Conservation (phyloP, 2,797 vertebrate genomes). For the Anguilla megastoma region DNA sequence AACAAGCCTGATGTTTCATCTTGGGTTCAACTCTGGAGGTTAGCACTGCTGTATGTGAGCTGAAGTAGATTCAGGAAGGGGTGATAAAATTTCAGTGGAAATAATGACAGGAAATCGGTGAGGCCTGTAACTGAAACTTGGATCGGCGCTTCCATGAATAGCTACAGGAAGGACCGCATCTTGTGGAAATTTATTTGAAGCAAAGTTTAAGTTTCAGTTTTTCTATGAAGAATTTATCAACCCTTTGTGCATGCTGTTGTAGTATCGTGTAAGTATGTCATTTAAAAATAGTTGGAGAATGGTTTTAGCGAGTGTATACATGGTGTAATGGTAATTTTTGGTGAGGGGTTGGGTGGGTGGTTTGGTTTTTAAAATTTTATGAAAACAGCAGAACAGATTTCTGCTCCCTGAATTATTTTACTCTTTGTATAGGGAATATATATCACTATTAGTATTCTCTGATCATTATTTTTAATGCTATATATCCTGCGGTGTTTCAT, state of each 20-base stretch:
- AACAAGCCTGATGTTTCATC: neutral
- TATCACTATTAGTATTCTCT: conserved; percentile 25
- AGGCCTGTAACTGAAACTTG: conserved; percentile 8
- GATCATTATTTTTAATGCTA: conserved; percentile 59
- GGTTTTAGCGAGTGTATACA: neutral
- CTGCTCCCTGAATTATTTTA: conserved; percentile 10
- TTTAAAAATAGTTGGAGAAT: neutral
- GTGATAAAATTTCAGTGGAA: neutral
- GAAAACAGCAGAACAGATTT: neutral
- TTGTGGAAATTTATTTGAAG: conserved; percentile 10
- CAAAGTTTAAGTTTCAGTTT: neutral
- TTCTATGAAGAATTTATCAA: conserved; percentile 7
- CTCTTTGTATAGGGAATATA: conserved; percentile 20
- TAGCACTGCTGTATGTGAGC: conserved; percentile 17
- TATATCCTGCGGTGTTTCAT: conserved; percentile 73
- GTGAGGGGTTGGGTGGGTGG: conserved; percentile 15
- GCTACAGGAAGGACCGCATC: neutral
- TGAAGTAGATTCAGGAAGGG: neutral
- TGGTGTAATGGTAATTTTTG: conserved; percentile 25
- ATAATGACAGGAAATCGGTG: neutral
- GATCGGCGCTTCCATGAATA: neutral
- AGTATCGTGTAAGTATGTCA: neutral
- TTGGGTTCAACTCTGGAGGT: neutral
- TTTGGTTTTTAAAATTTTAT: neutral
- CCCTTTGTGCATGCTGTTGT: neutral